phyloP scores from a whole-genome alignment of 2,888 invertebrate genomes.

The Lepidocyrtoides sp. region DNA sequence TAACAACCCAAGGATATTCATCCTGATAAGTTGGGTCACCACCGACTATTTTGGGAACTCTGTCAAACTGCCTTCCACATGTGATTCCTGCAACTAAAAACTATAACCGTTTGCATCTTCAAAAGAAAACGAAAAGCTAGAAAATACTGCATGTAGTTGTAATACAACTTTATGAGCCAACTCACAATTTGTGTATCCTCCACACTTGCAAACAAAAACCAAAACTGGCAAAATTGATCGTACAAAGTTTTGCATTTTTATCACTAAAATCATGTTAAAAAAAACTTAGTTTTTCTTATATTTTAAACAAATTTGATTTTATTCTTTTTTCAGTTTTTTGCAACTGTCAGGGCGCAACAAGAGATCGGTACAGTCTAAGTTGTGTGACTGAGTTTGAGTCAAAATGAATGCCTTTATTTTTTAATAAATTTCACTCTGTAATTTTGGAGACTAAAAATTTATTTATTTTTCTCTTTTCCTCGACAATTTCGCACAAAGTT shows the following conservation, averaged over 20 bases:
- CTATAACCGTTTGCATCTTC: constrained; percentile 31
- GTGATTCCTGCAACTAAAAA: constrained; percentile 74
- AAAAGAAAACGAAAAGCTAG: not conserved
- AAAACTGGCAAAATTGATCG: not conserved
- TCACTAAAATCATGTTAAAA: too few relatives aligned
- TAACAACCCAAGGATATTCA: constrained; percentile 80
- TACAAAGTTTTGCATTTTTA: not conserved
- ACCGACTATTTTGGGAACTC: constrained; percentile 78
- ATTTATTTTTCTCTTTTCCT: too few relatives aligned
- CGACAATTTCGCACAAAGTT: too few relatives aligned
- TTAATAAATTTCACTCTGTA: too few relatives aligned
- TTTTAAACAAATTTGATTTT: too few relatives aligned
- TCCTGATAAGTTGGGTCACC: constrained; percentile 67
- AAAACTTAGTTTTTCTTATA: too few relatives aligned
- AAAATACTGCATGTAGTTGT: not conserved
- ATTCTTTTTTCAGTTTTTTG: too few relatives aligned
- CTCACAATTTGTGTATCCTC: constrained; percentile 51
- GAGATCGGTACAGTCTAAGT: too few relatives aligned
- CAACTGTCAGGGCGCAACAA: too few relatives aligned
- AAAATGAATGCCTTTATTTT: too few relatives aligned
- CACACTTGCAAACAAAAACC: not conserved
- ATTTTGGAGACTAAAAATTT: too few relatives aligned
- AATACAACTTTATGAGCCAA: not conserved
- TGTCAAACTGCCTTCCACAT: constrained; percentile 80
- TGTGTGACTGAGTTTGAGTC: too few relatives aligned